Evolutionary conservation across 1,140 invertebrate species (phyloP), one percentile per base, ranked within the genome.

Genomic region (Caenorhabditis latens): DNA sequence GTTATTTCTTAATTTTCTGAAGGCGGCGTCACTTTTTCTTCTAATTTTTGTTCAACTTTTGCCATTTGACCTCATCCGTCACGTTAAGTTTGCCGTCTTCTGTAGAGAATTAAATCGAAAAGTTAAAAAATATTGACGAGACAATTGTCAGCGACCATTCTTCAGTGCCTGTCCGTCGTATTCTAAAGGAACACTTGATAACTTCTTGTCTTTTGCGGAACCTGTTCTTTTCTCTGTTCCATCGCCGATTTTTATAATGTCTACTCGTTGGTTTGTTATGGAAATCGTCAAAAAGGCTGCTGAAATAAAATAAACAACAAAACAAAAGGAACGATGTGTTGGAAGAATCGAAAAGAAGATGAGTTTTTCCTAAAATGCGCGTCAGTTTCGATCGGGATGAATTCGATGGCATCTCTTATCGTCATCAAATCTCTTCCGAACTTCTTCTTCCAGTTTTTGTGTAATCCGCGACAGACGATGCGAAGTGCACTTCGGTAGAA

Each of bases 371-470:
- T 21, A 40, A 79, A 79, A 50, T 50, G 19, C 71, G 43, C 71
- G 46, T 48, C 46, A 53, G 46, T 79, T 79, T 79, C 46, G 9
- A 79, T 79, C 71, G 71, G 71, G 71, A 79, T 48, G 46, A 53
- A 79, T 79, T n/a, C 46, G 46, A 50, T 50, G 71, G 71, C 71
- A 79, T 79, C 46, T 50, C 19, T 53, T 79, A 79, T 79, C 71
- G 46, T 50, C 21, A 50, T 50, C n/a, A 48, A 79, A 79, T 79
- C 71, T 79, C 46, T 19, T 79, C 46, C 71, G 46, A 79, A 53
- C 71, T 14, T 71, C 13, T 79, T 79, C 43, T 79, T 79, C 71
- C 43, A 79, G 71, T 79, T 79, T 79, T 79, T 79, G 71, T 79
- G 71, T 79, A 79, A 79, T 79, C 71, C 71, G 46, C 71, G 19